phyloP scores from a whole-genome alignment of 2,113 vertebrate species.

The Podarcis cretensis region DNA sequence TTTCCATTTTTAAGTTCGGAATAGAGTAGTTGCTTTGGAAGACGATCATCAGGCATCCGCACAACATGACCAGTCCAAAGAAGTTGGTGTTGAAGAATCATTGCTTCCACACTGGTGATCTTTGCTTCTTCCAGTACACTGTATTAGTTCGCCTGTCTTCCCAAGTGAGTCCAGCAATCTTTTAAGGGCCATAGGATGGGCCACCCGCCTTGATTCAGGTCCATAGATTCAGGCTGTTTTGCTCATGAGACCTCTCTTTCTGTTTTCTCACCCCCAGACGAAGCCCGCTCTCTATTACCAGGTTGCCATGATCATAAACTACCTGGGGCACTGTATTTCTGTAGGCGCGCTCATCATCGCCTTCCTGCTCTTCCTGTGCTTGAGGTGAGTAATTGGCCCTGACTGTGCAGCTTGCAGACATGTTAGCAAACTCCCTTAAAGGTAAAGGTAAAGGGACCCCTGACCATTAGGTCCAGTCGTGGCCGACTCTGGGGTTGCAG shows the following conservation, averaged over 20 bases:
- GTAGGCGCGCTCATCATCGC: constrained; percentile 91
- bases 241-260: constrained; percentile 41
- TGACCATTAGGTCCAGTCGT: too few relatives aligned
- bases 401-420: neutral
- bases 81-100: too few relatives aligned
- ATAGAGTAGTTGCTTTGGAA: too few relatives aligned
- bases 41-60: too few relatives aligned
- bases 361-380: constrained; percentile 94
- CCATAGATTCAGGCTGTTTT: constrained; percentile 59
- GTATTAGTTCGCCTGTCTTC: too few relatives aligned
- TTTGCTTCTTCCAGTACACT: too few relatives aligned
- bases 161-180: too few relatives aligned
- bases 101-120: too few relatives aligned
- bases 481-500: too few relatives aligned
- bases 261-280: constrained; percentile 80
- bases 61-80: too few relatives aligned
- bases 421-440: neutral
- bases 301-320: constrained; percentile 95
- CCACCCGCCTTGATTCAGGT: constrained; percentile 45
- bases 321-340: constrained; percentile 96
- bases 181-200: neutral
- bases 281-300: constrained; percentile 94
- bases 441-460: too few relatives aligned
- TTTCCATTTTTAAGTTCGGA: too few relatives aligned
- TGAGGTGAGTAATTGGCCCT: constrained; percentile 85